Evolutionary conservation across 2,888 invertebrate genomes (phyloP).

Genomic region (Epirrita christyi): DNA sequence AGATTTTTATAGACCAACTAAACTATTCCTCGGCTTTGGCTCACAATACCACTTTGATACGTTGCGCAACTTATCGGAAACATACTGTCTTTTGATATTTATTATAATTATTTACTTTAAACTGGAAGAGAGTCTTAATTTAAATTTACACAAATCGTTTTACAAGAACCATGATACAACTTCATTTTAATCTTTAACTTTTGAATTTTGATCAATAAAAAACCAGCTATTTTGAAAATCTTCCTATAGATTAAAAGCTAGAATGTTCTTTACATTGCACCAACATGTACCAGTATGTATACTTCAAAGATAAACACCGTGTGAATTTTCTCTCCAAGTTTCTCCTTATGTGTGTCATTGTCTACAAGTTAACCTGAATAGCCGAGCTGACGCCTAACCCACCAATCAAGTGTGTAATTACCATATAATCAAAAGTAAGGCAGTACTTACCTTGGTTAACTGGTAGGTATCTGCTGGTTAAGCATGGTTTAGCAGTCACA

Average conservation of each 20-base stretch:
- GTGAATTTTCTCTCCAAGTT: slow-evolving; percentile 31
- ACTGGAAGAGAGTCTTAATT: neutral
- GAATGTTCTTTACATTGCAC: too few relatives aligned
- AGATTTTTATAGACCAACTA: slow-evolving; percentile 70
- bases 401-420: slow-evolving; percentile 58
- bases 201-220: too few relatives aligned
- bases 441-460: slow-evolving; percentile 51
- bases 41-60: slow-evolving; percentile 48
- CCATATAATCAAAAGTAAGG: slow-evolving; percentile 60
- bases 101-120: slow-evolving; percentile 29
- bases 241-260: too few relatives aligned
- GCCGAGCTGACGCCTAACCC: slow-evolving; percentile 50
- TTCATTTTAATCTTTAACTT: too few relatives aligned
- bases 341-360: slow-evolving; percentile 37
- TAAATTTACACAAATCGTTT: too few relatives aligned
- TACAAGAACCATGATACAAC: too few relatives aligned
- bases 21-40: slow-evolving; percentile 59
- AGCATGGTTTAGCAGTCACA: slow-evolving; percentile 42
- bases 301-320: slow-evolving; percentile 12
- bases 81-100: slow-evolving; percentile 36
- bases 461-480: slow-evolving; percentile 45
- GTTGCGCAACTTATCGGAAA: slow-evolving; percentile 50
- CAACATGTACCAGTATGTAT: too few relatives aligned
- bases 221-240: too few relatives aligned
- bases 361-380: slow-evolving; percentile 51